Evolutionary conservation across 2,888 invertebrate genomes (phyloP).

Genomic region (Cyaniris semiargus): DNA sequence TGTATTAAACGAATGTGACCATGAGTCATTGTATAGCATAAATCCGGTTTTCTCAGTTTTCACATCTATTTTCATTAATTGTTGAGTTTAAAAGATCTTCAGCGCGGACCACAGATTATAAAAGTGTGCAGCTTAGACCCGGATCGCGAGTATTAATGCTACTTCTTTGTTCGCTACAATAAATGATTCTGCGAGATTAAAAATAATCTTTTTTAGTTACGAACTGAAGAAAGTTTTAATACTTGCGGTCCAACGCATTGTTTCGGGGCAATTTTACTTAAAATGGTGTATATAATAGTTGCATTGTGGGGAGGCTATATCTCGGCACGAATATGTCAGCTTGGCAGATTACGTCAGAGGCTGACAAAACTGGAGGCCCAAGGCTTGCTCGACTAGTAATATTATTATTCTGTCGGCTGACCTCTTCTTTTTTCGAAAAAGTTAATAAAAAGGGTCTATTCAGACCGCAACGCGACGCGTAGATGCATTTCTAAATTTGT

Average conservation of each 20-base stretch:
- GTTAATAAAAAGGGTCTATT: no score
- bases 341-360: background rate
- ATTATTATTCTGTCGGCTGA: no score
- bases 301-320: no score
- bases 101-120: constrained; percentile 13
- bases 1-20: background rate
- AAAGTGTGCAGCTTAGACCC: constrained; percentile 10
- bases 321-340: background rate
- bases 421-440: no score
- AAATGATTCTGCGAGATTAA: constrained; percentile 18
- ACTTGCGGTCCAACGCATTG: background rate
- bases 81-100: constrained; percentile 13
- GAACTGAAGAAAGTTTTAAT: background rate
- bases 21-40: background rate
- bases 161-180: constrained; percentile 19
- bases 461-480: no score
- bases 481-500: no score
- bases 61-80: constrained; percentile 19
- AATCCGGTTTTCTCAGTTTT: background rate
- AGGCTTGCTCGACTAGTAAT: no score
- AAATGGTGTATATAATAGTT: background rate
- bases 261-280: background rate
- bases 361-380: no score
- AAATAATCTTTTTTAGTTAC: constrained; percentile 10
- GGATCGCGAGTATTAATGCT: constrained; percentile 11